Evolutionary conservation across 2,797 vertebrate genomes (phyloP).

Genomic region (Knipowitschia caucasica): DNA sequence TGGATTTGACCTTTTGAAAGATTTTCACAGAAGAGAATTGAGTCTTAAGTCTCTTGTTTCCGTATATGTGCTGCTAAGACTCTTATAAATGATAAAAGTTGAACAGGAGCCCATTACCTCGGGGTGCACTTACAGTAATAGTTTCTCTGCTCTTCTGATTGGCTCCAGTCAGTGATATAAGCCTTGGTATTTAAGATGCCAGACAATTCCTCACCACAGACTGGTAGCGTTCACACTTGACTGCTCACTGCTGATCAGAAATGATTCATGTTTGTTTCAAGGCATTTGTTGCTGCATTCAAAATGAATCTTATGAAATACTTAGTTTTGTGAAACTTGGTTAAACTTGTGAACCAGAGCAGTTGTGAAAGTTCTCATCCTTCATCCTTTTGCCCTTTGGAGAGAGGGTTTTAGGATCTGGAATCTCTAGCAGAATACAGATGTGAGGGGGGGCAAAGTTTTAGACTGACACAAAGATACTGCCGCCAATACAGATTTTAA

Average conservation of each 20-base stretch:
- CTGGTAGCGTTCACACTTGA: conserved; percentile 1
- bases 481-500: conserved; percentile 13
- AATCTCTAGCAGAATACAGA: conserved; percentile 3
- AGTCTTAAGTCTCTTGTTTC: no score
- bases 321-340: background rate
- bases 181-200: conserved; percentile 1
- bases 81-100: no score
- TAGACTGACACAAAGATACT: background rate
- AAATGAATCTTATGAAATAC: conserved; percentile 3
- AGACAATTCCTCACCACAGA: background rate
- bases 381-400: conserved; percentile 9
- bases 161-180: background rate
- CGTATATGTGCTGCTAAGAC: no score
- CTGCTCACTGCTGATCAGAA: background rate
- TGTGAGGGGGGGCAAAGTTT: conserved; percentile 6
- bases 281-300: conserved; percentile 3
- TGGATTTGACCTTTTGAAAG: no score
- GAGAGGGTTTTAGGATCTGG: conserved; percentile 10
- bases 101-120: no score
- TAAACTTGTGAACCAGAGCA: background rate
- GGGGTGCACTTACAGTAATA: background rate
- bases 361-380: conserved; percentile 1
- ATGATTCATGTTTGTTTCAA: conserved; percentile 5
- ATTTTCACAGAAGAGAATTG: no score
- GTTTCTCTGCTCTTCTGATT: background rate